Percentiles rank a stretch among this genome's conserved stretches.
Conservation (phyloP, 2,888 invertebrate genomes). For the Cordilura impudica region DNA sequence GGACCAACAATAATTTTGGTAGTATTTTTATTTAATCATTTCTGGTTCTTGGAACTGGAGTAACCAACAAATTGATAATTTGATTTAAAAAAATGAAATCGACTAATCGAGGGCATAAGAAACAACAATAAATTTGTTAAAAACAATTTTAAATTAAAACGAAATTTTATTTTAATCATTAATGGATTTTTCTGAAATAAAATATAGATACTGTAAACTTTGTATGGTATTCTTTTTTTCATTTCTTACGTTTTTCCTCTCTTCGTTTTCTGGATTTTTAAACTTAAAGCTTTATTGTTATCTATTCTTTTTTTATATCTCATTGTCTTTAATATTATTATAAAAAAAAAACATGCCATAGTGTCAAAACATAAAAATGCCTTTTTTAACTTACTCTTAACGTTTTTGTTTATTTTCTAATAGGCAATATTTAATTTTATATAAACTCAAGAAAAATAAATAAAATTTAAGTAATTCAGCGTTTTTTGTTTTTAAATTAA, state of each 20-base stretch:
- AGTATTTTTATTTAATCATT: too few relatives aligned
- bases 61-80: too few relatives aligned
- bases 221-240: constrained; percentile 28
- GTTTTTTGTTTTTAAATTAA: constrained; percentile 55
- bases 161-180: too few relatives aligned
- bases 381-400: constrained; percentile 52
- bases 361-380: constrained; percentile 60
- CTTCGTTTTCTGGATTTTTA: constrained; percentile 1
- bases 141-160: too few relatives aligned
- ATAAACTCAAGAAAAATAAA: constrained; percentile 41
- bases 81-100: too few relatives aligned
- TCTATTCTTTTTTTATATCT: constrained; percentile 33
- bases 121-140: too few relatives aligned
- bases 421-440: constrained; percentile 58
- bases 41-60: too few relatives aligned
- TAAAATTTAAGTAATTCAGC: constrained; percentile 57
- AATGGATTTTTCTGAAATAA: too few relatives aligned
- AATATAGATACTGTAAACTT: constrained; percentile 3
- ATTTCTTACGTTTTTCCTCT: constrained; percentile 11
- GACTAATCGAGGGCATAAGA: too few relatives aligned
- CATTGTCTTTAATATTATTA: constrained; percentile 52
- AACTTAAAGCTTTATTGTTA: constrained; percentile 40
- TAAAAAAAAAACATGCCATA: constrained; percentile 56
- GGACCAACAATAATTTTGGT: neutral
- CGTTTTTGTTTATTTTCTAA: constrained; percentile 35